Conservation (phyloP, 2,888 invertebrate species). For the Hypsopygia costalis region DNA sequence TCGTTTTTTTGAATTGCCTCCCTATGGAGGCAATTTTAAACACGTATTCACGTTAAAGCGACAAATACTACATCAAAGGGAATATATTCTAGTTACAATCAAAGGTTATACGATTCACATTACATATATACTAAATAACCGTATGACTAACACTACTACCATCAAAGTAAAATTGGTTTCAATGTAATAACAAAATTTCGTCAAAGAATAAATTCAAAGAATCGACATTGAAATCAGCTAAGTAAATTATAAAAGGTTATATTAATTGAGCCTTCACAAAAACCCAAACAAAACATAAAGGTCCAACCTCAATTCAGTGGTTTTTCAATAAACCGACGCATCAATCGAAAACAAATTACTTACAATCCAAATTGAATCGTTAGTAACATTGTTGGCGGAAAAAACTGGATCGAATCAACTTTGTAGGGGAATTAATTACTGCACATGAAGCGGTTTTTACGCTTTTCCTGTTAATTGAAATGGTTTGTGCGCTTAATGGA, state of each 20-base stretch:
- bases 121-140: too few species aligned
- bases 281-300: conserved; percentile 3
- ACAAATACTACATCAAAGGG: too few species aligned
- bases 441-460: conserved; percentile 5
- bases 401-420: conserved; percentile 50
- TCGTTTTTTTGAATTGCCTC: too few species aligned
- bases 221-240: conserved; percentile 18
- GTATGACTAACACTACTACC: not conserved
- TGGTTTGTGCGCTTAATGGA: not conserved
- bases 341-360: conserved; percentile 58
- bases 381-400: conserved; percentile 46
- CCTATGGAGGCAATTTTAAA: too few species aligned
- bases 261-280: conserved; percentile 31
- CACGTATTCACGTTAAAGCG: too few species aligned
- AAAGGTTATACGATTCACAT: too few species aligned
- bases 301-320: conserved; percentile 12
- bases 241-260: conserved; percentile 37
- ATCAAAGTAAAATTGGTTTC: too few species aligned
- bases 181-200: too few species aligned
- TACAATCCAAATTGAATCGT: conserved; percentile 45
- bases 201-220: not conserved
- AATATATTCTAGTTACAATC: too few species aligned
- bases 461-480: not conserved
- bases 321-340: conserved; percentile 33
- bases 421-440: conserved; percentile 46